Evolutionary conservation across 1,140 invertebrate species (phyloP), one percentile per base, ranked within the genome.

Genomic region (Phortica variegata): DNA sequence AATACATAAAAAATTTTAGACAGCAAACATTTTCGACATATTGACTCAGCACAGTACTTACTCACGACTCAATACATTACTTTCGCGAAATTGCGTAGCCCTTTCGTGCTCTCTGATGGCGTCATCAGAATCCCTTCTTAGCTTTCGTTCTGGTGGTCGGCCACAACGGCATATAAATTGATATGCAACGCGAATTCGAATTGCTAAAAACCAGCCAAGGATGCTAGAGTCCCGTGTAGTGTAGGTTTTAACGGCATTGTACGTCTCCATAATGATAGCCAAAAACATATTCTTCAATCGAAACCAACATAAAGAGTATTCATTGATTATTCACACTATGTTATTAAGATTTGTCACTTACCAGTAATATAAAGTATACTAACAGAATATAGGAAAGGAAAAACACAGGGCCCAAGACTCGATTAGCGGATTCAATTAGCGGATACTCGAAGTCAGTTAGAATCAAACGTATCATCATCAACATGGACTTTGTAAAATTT

Each of bases 241-340:
- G n/a, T n/a, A n/a, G n/a, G 78, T 80, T 74, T 88, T 88, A 0
- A 87, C 84, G 65, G 84, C 82, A 3, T 79, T 73, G 56, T 85
- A 87, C 0, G 85, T 84, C 66, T 89, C 86, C 52, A 88, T 88
- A 56, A 90, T 88, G 56, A 90, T 89, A 39, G 87, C 88, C 63
- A 89, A 70, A 74, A 89, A 90, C 86, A 90, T 89, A 74, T 90
- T 90, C 83, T 85, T n/a, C n/a, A n/a, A n/a, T n/a, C n/a, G 56
- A 9, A 76, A 63, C 51, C 19, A 17, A 13, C 36, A 46, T 31
- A 8, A 44, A 33, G 6, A 36, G 47, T 31, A 43, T 3, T 19
- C 32, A 16, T 6, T 3, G 34, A 13, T 3, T 0, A 1, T 12
- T 32, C 10, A 37, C 8, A 15, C 18, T 7, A 5, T 5, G 12